These are phyloP conservation scores for Falcunculus frontatus DNA, from an alignment of 2,113 vertebrate genomes.

Conservation along the genomic window DNA sequence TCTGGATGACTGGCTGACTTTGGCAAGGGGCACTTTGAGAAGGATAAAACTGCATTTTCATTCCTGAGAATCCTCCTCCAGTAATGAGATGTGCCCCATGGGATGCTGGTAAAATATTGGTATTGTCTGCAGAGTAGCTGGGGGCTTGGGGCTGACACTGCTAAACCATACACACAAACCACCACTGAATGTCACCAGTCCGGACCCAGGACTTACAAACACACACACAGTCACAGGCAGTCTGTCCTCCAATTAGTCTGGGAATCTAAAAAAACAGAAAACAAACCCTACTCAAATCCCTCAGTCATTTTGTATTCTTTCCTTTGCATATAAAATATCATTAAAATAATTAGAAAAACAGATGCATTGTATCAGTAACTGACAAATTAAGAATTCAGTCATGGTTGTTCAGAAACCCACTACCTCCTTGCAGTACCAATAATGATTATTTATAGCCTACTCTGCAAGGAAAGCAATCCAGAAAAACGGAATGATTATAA, in stretches of 20 bases:
- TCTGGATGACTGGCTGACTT: conserved; percentile 37
- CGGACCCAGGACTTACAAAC: neutral
- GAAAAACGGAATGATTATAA: neutral
- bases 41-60: conserved; percentile 39
- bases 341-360: conserved; percentile 21
- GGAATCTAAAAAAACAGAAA: neutral
- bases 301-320: neutral
- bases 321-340: neutral
- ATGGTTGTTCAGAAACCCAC: neutral
- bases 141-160: neutral
- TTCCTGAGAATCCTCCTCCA: neutral
- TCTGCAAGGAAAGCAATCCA: conserved; percentile 20
- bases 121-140: neutral
- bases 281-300: neutral
- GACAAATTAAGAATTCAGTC: conserved; percentile 19
- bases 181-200: neutral
- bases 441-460: conserved; percentile 34
- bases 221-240: neutral
- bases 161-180: neutral
- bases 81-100: neutral
- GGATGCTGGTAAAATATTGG: neutral
- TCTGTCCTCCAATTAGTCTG: neutral
- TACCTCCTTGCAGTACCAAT: conserved; percentile 1
- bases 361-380: conserved; percentile 4
- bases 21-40: conserved; percentile 32